Conservation (phyloP, 2,888 invertebrate genomes). For the Dasypolia templi region DNA sequence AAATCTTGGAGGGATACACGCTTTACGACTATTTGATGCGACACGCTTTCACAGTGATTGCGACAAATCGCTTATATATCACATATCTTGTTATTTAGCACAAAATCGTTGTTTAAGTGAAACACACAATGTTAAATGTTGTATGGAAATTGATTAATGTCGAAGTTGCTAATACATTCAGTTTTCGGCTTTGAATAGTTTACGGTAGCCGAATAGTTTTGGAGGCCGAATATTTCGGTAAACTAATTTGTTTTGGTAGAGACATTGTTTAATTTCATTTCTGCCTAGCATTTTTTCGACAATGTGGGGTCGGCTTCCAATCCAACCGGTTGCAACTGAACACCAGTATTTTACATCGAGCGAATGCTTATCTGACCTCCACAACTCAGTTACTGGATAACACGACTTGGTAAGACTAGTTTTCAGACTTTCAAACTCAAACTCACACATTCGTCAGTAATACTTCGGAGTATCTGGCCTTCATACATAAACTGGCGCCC, state of each 20-base stretch:
- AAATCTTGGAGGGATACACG: neutral
- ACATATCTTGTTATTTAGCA: slow-evolving; percentile 63
- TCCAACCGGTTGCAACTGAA: neutral
- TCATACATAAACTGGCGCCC: too few relatives aligned
- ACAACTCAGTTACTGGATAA: neutral
- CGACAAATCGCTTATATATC: slow-evolving; percentile 42
- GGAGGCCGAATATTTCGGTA: neutral
- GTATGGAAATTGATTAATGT: slow-evolving; percentile 13
- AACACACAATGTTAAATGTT: slow-evolving; percentile 40
- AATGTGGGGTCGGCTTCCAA: neutral
- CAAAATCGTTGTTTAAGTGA: slow-evolving; percentile 46
- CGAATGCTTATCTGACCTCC: neutral
- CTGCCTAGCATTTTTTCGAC: too few relatives aligned
- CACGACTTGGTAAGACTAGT: neutral
- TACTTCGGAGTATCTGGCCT: neutral
- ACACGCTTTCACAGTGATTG: slow-evolving; percentile 10
- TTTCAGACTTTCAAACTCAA: neutral
- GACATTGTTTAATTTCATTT: neutral
- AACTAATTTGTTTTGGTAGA: neutral
- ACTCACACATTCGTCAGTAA: too few relatives aligned
- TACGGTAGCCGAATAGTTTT: slow-evolving; percentile 13
- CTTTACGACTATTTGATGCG: neutral
- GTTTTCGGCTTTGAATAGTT: slow-evolving; percentile 23
- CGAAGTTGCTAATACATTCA: slow-evolving; percentile 15
- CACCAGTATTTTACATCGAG: neutral